Evolutionary conservation across 2,797 vertebrate genomes (phyloP).

Genomic region (Cossypha dichroa): DNA sequence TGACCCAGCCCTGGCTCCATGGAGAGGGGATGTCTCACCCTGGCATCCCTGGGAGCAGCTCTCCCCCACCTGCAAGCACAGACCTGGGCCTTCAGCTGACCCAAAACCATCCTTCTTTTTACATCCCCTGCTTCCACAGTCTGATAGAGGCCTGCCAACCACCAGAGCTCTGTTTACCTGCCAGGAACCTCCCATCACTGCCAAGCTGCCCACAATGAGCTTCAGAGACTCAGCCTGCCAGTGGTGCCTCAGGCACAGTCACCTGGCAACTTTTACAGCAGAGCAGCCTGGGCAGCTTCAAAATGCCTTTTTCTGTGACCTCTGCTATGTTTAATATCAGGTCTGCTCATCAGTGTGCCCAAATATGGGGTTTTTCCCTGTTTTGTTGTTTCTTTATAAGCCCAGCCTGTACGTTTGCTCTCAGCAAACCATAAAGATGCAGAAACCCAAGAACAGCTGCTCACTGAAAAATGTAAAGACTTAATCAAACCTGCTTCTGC

Average conservation of each 20-base stretch:
- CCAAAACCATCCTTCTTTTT: not conserved
- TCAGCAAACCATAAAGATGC: not conserved
- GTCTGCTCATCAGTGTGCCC: not conserved
- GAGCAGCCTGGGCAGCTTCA: not conserved
- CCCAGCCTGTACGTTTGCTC: accelerated
- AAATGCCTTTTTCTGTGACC: not conserved
- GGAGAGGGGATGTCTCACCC: not conserved
- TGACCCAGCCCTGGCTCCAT: not conserved
- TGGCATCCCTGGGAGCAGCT: not conserved
- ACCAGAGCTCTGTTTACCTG: not conserved
- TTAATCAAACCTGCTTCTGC: not conserved
- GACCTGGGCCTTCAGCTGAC: not conserved
- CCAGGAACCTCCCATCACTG: not conserved
- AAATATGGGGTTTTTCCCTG: accelerated
- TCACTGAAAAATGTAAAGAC: not conserved
- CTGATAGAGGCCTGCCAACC: not conserved
- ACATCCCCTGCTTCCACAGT: not conserved
- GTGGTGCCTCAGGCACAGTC: accelerated
- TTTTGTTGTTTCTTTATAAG: not conserved
- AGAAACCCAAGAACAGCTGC: accelerated
- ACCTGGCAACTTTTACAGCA: not conserved
- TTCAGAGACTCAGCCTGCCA: not conserved
- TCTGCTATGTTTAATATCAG: not conserved
- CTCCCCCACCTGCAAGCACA: accelerated
- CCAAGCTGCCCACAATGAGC: not conserved